Evolutionary conservation across 2,888 invertebrate species (phyloP), one percentile per base, ranked within the genome.

Genomic region (Sinopyrophorus schimmeli): DNA sequence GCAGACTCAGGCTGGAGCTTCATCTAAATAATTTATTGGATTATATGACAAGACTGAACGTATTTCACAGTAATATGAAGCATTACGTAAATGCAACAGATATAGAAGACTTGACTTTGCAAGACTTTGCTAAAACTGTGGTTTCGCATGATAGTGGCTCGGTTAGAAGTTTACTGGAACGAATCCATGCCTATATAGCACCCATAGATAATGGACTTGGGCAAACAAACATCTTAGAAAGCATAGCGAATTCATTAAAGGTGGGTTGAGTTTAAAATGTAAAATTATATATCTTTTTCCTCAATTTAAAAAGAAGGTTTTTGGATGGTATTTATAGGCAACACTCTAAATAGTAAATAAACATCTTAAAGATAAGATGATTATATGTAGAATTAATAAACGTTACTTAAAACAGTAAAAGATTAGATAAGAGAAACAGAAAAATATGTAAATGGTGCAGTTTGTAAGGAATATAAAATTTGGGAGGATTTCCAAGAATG

Each of bases 51-150:
- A 73, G 81, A 9, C 78, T 87, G 27, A 76, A 81, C 32, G 75
- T 79, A 16, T 78, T 80, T 3, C 81, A 83, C 56, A 67, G 76
- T 16, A 75, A 78, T 61, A 84, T 86, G 81, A 67, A 77, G 51
- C 76, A 77, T 39, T 83, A 84, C 64, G 76, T 80, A 40, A 49
- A 43, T 1, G 63, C 77, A 32, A 76, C 77, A 55, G 70, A 76
- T 18, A 72, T 83, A 56, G 86, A 89, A 66, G 68, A 74, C 54
- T 75, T 76, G 48, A 90, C 90, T 3, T 65, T 89, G 55, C 76
- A 85, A 63, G 80, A 83, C 63, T 89, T 89, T 65, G 87, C 89
- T 0, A 76, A 76, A 55, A 80, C 80, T 73, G 83, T 83, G 26
- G 83, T 88, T 1, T 83, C 87, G 0, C 85, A 84, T 59, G 80